Percentiles rank a stretch among this genome's conserved stretches.
Evolutionary conservation across 2,888 invertebrate species (phyloP).

Genomic region (Melikaiella ostensackeni): DNA sequence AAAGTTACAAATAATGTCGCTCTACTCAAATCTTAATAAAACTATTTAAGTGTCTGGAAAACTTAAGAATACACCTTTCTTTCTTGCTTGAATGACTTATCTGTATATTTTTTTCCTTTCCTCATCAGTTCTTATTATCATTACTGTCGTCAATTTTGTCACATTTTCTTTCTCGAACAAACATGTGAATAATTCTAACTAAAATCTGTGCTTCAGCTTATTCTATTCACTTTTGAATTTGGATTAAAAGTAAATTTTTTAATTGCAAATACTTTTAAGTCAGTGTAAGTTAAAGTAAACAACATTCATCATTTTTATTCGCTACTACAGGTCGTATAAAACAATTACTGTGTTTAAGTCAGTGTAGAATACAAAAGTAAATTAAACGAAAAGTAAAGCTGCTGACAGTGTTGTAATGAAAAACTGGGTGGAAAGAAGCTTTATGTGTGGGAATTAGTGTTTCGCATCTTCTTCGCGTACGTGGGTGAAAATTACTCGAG

Average conservation of each 20-base stretch:
- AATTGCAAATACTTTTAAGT: too few relatives aligned
- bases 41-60: background rate
- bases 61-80: background rate
- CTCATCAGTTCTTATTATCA: background rate
- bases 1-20: slow-evolving; percentile 3
- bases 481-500: slow-evolving; percentile 1
- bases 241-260: too few relatives aligned
- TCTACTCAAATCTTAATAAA: slow-evolving; percentile 2
- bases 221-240: too few relatives aligned
- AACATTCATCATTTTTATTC: background rate
- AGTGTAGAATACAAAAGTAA: background rate
- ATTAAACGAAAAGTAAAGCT: background rate
- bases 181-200: too few relatives aligned
- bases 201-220: too few relatives aligned
- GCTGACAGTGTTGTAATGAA: slow-evolving; percentile 2
- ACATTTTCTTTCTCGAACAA: too few relatives aligned
- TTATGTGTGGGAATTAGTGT: background rate
- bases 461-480: slow-evolving; percentile 2
- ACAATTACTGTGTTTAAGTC: background rate
- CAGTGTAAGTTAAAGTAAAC: too few relatives aligned
- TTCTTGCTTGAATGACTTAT: background rate
- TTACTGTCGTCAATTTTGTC: background rate
- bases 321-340: background rate
- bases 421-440: slow-evolving; percentile 5
- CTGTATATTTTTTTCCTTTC: background rate